A percentile compares a stretch with the other conserved stretches of the same genome.
phyloP scores from a whole-genome alignment of 2,888 invertebrate species.

The Glyphotaelius pellucidus region DNA sequence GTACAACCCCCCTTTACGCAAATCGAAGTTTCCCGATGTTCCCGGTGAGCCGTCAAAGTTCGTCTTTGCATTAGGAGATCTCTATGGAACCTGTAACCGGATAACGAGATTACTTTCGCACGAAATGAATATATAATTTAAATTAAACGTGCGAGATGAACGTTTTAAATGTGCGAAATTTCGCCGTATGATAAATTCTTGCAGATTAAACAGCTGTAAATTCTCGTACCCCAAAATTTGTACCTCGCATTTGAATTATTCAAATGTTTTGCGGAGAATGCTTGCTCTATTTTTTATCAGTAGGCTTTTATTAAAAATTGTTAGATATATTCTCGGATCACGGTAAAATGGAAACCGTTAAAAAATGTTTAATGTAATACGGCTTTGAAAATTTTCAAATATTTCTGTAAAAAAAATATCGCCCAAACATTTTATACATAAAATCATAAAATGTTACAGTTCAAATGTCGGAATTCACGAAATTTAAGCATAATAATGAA shows the following conservation, averaged over 20 bases:
- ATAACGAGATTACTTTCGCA: slow-evolving; percentile 36
- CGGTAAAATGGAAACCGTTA: neutral
- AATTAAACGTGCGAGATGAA: slow-evolving; percentile 27
- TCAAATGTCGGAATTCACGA: neutral
- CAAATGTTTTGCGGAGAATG: neutral
- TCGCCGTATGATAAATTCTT: slow-evolving; percentile 10
- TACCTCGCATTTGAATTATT: neutral
- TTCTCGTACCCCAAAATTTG: neutral
- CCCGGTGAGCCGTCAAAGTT: slow-evolving; percentile 26
- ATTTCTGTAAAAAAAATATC: neutral
- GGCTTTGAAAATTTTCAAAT: neutral
- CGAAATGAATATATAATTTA: slow-evolving; percentile 32
- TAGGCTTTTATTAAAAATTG: neutral
- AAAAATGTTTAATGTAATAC: neutral
- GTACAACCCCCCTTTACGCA: slow-evolving; percentile 5
- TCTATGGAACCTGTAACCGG: slow-evolving; percentile 15
- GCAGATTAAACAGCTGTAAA: neutral
- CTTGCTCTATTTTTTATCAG: neutral
- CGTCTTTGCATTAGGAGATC: slow-evolving; percentile 16
- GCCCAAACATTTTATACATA: neutral
- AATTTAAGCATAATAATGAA: neutral
- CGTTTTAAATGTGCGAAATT: slow-evolving; percentile 4
- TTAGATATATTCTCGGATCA: neutral
- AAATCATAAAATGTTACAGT: neutral
- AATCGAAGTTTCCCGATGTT: slow-evolving; percentile 39